Evolutionary conservation across 1,140 invertebrate species (phyloP).

Genomic region (Oppia nitens): DNA sequence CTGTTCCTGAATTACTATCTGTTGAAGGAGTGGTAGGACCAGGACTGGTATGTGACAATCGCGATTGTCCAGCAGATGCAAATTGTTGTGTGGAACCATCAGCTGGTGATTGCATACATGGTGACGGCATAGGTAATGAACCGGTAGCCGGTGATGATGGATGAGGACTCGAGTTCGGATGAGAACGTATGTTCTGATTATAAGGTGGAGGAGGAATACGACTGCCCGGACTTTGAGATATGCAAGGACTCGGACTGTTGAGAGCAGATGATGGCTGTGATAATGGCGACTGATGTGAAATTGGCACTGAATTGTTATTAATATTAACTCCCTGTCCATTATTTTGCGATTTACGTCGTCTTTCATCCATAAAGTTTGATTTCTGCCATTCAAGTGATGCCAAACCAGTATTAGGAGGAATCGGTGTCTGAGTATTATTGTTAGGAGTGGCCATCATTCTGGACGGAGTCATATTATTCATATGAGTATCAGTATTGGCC

Average conservation of each 20-base stretch:
- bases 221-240: conserved; percentile 31
- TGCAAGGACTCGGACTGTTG: conserved; percentile 21
- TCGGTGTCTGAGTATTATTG: neutral
- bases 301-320: neutral
- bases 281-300: conserved; percentile 11
- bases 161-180: conserved; percentile 45
- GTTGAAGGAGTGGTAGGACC: conserved; percentile 25
- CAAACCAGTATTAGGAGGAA: neutral
- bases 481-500: conserved; percentile 5
- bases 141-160: conserved; percentile 37
- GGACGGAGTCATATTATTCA: conserved; percentile 3
- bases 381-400: neutral
- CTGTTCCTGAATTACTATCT: conserved; percentile 9
- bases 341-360: neutral
- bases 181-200: conserved; percentile 52
- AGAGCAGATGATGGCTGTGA: conserved; percentile 21
- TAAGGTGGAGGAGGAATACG: conserved; percentile 65
- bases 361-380: neutral
- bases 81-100: neutral
- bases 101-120: conserved; percentile 29
- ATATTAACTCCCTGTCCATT: neutral
- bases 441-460: neutral
- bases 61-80: conserved; percentile 20
- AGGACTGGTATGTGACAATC: conserved; percentile 42
- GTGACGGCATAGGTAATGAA: conserved; percentile 24